These are phyloP conservation scores for Plebejus argus DNA, from an alignment of 2,888 invertebrate genomes.

Conservation along the genomic window DNA sequence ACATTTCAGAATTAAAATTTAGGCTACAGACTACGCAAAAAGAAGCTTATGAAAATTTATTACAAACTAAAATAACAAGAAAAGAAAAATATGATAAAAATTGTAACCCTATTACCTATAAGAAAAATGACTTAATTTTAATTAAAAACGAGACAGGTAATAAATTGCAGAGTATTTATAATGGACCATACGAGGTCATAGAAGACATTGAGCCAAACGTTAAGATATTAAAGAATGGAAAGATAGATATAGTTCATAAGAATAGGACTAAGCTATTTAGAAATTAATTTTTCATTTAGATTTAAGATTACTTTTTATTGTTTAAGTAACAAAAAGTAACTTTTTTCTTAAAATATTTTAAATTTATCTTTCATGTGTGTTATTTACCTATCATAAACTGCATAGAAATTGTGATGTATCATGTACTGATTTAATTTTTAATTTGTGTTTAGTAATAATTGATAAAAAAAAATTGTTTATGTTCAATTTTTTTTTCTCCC, in stretches of 20 bases:
- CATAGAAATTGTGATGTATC: too few species aligned
- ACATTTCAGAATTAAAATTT: too few species aligned
- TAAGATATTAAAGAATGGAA: constrained; percentile 35
- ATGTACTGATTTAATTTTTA: too few species aligned
- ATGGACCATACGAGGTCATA: constrained; percentile 32
- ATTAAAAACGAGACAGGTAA: constrained; percentile 28
- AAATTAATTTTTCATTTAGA: too few species aligned
- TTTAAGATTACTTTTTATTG: too few species aligned
- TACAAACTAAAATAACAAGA: background rate
- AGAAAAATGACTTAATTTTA: constrained; percentile 3
- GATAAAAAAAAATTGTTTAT: too few species aligned
- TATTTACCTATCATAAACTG: too few species aligned
- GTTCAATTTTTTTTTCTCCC: too few species aligned
- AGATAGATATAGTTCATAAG: background rate
- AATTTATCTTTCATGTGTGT: too few species aligned
- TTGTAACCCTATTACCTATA: constrained; percentile 10
- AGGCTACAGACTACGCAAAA: background rate
- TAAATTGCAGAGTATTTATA: constrained; percentile 39
- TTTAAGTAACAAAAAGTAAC: too few species aligned
- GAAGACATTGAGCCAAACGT: constrained; percentile 38
- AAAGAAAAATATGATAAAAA: constrained; percentile 23
- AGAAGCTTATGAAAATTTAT: background rate
- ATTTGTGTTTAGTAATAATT: too few species aligned
- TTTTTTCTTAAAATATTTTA: too few species aligned
- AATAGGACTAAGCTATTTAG: background rate